Conservation (phyloP, 2,888 invertebrate genomes). For the Tiliacea aurago region DNA sequence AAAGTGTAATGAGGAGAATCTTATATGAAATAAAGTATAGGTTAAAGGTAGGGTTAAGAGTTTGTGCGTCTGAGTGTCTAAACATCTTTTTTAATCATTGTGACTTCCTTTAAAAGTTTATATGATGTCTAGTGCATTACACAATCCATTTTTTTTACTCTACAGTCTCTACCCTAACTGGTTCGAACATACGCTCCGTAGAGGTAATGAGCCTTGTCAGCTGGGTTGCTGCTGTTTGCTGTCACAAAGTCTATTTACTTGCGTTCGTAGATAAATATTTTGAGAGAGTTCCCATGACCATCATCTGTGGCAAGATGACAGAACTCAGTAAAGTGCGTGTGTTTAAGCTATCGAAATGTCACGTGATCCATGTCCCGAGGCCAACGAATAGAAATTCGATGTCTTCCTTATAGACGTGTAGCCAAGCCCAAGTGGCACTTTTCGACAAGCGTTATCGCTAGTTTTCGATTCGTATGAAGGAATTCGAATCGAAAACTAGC, state of each 20-base stretch:
- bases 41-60: background rate
- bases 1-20: background rate
- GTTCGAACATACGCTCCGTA: background rate
- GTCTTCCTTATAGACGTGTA: too few relatives aligned
- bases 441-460: too few relatives aligned
- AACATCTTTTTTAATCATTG: background rate
- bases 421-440: too few relatives aligned
- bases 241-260: slow-evolving; percentile 7
- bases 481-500: too few relatives aligned
- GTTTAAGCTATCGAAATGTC: too few relatives aligned
- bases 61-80: background rate
- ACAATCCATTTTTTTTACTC: background rate
- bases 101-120: background rate
- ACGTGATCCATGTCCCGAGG: too few relatives aligned
- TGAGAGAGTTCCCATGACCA: slow-evolving; percentile 4
- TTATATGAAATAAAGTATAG: background rate
- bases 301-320: background rate
- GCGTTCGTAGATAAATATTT: background rate
- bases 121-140: background rate
- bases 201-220: background rate
- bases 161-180: too few relatives aligned
- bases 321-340: background rate
- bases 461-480: too few relatives aligned
- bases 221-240: slow-evolving; percentile 8
- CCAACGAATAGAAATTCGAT: too few relatives aligned